Evolutionary conservation across 37 sponge, comb jelly and placozoan genomes (phyloP).

Genomic region (Spongilla lacustris): DNA sequence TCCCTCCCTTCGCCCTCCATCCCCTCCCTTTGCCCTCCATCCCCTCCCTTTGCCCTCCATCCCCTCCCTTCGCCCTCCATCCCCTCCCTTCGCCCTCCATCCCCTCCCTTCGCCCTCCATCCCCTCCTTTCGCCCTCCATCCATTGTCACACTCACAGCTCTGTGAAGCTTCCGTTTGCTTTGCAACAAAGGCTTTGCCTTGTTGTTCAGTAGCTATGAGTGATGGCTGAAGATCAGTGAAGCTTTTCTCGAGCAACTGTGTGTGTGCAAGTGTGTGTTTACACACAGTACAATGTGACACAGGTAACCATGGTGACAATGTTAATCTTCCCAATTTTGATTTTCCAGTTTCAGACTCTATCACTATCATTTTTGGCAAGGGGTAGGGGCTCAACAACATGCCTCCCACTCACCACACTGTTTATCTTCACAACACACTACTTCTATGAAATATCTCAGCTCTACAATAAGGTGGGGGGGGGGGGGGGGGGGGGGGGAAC

Average conservation of each 20-base stretch:
- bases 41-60: no score
- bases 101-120: neutral
- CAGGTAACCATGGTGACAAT: neutral
- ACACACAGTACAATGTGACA: neutral
- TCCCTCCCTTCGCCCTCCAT: no score
- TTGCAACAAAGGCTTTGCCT: conserved; percentile 6
- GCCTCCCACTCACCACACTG: no score
- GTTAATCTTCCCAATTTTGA: no score
- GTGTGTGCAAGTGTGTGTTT: neutral
- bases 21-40: no score
- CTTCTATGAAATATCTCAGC: no score
- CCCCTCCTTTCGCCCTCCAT: neutral
- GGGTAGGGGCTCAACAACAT: no score
- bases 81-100: neutral
- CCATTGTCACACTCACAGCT: neutral
- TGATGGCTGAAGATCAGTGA: conserved; percentile 31
- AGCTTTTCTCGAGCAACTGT: conserved; percentile 11
- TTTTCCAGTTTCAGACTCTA: no score
- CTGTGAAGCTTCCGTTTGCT: neutral
- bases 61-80: no score
- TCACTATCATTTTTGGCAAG: no score
- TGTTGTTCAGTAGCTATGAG: conserved; percentile 8
- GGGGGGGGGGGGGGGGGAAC: neutral
- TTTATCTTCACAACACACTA: no score
- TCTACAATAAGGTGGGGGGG: neutral